Conservation (phyloP, 2,888 invertebrate species). For the Chalcosyrphus nemorum region DNA sequence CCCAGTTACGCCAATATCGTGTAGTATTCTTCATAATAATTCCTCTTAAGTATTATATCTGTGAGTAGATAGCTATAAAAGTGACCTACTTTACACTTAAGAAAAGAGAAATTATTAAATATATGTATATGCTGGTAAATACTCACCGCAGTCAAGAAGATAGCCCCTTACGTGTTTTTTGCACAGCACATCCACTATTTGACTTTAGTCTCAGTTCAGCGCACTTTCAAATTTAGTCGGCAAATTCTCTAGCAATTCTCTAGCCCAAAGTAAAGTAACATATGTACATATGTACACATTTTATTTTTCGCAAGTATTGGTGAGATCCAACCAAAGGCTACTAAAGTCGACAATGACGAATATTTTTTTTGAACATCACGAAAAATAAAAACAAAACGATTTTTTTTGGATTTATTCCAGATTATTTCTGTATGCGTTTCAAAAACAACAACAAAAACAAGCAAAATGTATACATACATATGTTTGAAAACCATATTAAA, state of each 20-base stretch:
- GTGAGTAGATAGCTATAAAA: background rate
- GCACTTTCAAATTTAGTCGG: constrained; percentile 64
- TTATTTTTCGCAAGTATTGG: background rate
- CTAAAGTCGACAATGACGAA: background rate
- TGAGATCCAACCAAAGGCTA: constrained; percentile 1
- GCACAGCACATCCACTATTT: constrained; percentile 9
- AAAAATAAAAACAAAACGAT: constrained; percentile 42
- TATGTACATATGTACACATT: background rate
- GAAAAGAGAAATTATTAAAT: constrained; percentile 5
- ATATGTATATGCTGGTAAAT: background rate
- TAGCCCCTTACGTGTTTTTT: constrained; percentile 6
- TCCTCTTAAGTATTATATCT: background rate
- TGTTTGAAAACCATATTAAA: constrained; percentile 22
- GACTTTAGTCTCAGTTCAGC: constrained; percentile 58
- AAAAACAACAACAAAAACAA: constrained; percentile 10
- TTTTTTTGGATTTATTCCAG: constrained; percentile 63
- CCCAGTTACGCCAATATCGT: background rate
- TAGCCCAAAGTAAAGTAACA: constrained; percentile 13
- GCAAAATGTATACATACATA: background rate
- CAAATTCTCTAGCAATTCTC: constrained; percentile 27
- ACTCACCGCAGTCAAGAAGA: background rate
- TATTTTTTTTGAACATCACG: constrained; percentile 7
- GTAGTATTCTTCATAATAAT: background rate
- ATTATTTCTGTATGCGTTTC: constrained; percentile 42
- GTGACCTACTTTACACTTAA: constrained; percentile 11